phyloP scores from a whole-genome alignment of 2,113 vertebrate genomes.

The Podilymbus podiceps region DNA sequence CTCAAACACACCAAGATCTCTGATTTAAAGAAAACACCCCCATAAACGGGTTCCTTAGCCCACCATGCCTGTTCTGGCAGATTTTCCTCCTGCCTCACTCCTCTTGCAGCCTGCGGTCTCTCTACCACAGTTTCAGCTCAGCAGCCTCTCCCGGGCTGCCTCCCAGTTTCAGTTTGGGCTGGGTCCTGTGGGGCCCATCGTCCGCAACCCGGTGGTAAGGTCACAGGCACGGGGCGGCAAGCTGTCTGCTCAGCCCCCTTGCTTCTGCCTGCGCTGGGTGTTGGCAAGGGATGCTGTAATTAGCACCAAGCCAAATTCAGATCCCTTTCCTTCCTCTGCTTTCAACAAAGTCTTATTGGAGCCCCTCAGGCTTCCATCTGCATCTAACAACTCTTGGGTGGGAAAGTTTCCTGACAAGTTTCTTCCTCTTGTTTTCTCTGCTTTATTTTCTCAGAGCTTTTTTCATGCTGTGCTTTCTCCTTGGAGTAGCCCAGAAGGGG shows the following conservation, averaged over 20 bases:
- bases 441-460: background rate
- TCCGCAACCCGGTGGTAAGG: accelerated
- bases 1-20: background rate
- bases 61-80: background rate
- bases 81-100: background rate
- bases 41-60: background rate
- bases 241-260: background rate
- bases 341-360: background rate
- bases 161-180: background rate
- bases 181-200: accelerated
- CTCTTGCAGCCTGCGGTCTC: background rate
- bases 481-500: background rate
- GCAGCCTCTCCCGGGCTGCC: background rate
- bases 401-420: background rate
- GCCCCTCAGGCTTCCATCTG: background rate
- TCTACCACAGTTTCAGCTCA: background rate
- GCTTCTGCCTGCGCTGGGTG: background rate
- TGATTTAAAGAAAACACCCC: background rate
- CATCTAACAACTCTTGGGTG: background rate
- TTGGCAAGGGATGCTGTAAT: background rate
- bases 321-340: background rate
- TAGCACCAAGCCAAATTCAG: background rate
- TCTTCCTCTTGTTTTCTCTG: background rate
- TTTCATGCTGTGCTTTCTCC: background rate
- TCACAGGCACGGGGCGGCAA: background rate